phyloP scores from a whole-genome alignment of 2,113 vertebrate species.

The Lonchura striata region DNA sequence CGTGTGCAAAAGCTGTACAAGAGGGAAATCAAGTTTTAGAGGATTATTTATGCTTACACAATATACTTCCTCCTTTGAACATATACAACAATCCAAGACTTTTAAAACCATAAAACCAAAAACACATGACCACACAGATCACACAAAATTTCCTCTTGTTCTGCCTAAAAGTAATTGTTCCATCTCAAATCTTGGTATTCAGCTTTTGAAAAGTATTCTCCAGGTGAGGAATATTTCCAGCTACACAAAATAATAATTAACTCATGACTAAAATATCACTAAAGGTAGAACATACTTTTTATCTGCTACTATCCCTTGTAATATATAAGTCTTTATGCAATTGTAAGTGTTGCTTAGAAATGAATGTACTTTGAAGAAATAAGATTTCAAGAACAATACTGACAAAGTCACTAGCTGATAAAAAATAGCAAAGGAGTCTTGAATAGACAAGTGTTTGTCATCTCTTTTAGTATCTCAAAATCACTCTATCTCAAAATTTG shows the following conservation, averaged over 20 bases:
- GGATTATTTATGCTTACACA: neutral
- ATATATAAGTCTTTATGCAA: neutral
- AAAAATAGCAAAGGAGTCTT: neutral
- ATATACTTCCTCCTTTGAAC: neutral
- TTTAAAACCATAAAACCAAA: conserved; percentile 1
- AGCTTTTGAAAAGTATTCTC: neutral
- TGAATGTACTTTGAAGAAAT: neutral
- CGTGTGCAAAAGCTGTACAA: neutral
- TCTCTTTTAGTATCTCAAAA: neutral
- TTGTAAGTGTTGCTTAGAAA: neutral
- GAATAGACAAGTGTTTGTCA: neutral
- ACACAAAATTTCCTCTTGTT: neutral
- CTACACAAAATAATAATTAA: neutral
- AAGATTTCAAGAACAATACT: neutral
- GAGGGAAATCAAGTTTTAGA: neutral
- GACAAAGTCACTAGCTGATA: neutral
- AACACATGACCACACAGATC: neutral
- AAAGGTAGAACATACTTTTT: neutral
- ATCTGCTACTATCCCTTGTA: neutral
- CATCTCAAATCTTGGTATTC: neutral
- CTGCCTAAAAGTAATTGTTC: neutral
- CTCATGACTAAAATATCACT: neutral
- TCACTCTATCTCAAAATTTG: neutral
- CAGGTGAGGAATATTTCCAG: neutral
- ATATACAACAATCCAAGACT: neutral